Evolutionary conservation across 2,113 vertebrate genomes (phyloP).

Genomic region (Ceyx margarethae): DNA sequence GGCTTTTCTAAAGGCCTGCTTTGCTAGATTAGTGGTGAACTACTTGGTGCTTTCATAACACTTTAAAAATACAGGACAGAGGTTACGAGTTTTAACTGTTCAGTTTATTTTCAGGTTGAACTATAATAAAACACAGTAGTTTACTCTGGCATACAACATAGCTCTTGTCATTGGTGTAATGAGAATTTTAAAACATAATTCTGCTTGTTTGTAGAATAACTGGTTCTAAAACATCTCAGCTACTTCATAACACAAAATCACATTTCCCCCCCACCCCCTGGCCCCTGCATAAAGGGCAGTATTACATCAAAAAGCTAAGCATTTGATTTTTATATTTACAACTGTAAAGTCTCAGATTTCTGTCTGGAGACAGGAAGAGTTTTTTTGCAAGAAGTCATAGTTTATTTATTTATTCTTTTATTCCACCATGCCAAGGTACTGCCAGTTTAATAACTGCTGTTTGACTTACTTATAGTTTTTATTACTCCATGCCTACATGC

Average conservation of each 20-base stretch:
- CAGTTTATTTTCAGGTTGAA: neutral
- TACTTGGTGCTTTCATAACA: neutral
- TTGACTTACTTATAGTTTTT: neutral
- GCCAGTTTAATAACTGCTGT: neutral
- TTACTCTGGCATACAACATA: neutral
- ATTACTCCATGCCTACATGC: neutral
- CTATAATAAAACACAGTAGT: neutral
- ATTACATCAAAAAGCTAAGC: neutral
- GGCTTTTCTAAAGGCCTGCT: neutral
- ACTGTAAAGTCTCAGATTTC: neutral
- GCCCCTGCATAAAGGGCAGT: rapidly evolving
- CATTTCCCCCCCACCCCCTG: neutral
- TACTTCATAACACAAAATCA: neutral
- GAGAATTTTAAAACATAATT: neutral
- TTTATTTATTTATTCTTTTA: neutral
- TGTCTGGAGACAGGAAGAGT: neutral
- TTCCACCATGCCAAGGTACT: neutral
- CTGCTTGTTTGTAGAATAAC: neutral
- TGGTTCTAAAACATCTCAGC: neutral
- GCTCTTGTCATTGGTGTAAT: neutral
- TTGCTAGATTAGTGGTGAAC: neutral
- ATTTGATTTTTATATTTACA: neutral
- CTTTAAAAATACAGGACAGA: neutral
- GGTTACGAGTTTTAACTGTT: neutral
- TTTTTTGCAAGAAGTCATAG: neutral